Base-by-base conservation (phyloP, 2,797 vertebrate species). In the Alfaro cultratus region DNA sequence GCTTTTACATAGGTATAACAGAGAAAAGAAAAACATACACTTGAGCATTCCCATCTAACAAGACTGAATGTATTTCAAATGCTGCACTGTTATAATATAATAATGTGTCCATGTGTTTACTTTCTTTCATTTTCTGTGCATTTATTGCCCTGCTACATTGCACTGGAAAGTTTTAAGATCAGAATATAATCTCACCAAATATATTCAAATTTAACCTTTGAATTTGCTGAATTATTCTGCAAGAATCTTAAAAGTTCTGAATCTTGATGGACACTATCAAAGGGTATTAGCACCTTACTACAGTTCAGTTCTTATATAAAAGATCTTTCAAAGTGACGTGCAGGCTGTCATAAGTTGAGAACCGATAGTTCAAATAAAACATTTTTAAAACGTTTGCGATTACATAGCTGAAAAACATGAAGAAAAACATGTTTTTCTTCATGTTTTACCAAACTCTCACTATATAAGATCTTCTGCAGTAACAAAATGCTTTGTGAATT, bases 31-130 rank as follows among this genome's bases (percentile, higher is more conserved):
- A 70, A 26, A 41, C 16, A 70, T 12, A 72, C 45, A 34, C n/a
- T 62, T 51, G 75, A n/a, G 64, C 39, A 68, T n/a, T 47, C 6
- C 39, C 4, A 53, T 36, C 46, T 31, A 55, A 45, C n/a, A 34
- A 72, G 12, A 45, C n/a, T 78, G 39, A 79, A 41, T 81, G 36
- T 57, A 70, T 81, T 85, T 84, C 39, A 34, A 78, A 34, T 83
- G 73, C 72, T 80, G 75, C 75, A 12, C n/a, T 31, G 39, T 2
- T 49, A 77, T 49, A 29, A 47, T 81, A 45, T 74, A 76, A 41
- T 21, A 77, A 60, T 81, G 47, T 76, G 47, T 71, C 70, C 11
- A 46, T 51, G 16, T 77, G 21, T 26, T 74, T 75, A 80, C 3
- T 80, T 74, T 71, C 64, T 80, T 11, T 45, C 15, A 70, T 51